Evolutionary conservation across 1,140 invertebrate genomes (phyloP).

Genomic region (Eulimnadia texana): DNA sequence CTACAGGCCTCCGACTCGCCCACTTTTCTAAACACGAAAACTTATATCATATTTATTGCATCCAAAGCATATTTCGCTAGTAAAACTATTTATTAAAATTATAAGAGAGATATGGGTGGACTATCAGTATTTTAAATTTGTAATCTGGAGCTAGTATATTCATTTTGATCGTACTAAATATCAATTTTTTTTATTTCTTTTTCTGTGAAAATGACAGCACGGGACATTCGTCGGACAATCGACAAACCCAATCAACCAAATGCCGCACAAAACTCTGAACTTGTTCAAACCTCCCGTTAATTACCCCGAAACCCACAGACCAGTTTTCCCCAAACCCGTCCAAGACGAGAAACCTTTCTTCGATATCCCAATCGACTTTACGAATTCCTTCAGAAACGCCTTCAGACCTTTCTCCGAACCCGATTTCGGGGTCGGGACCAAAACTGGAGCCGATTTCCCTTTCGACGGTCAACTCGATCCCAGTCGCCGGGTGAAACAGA

Average conservation of each 20-base stretch:
- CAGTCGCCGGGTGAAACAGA: not conserved
- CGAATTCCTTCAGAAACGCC: not conserved
- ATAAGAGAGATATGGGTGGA: no score
- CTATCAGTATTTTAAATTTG: not conserved
- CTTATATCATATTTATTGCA: not conserved
- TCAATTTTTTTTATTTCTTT: not conserved
- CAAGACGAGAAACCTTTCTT: not conserved
- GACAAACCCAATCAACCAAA: not conserved
- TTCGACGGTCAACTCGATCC: not conserved
- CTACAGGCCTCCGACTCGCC: not conserved
- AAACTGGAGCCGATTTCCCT: not conserved
- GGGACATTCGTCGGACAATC: not conserved
- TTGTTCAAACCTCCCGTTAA: not conserved
- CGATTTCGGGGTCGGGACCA: not conserved
- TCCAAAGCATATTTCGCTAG: no score
- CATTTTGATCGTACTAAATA: not conserved
- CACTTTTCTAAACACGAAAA: not conserved
- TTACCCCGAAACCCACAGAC: not conserved
- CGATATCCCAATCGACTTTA: not conserved
- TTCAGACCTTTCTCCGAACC: not conserved
- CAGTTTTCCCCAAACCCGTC: not conserved
- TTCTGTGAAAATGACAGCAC: not conserved
- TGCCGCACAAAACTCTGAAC: not conserved
- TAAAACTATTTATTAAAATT: no score
- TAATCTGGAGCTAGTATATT: not conserved